Conservation (phyloP, 2,797 vertebrate species). For the Florisuga fusca region DNA sequence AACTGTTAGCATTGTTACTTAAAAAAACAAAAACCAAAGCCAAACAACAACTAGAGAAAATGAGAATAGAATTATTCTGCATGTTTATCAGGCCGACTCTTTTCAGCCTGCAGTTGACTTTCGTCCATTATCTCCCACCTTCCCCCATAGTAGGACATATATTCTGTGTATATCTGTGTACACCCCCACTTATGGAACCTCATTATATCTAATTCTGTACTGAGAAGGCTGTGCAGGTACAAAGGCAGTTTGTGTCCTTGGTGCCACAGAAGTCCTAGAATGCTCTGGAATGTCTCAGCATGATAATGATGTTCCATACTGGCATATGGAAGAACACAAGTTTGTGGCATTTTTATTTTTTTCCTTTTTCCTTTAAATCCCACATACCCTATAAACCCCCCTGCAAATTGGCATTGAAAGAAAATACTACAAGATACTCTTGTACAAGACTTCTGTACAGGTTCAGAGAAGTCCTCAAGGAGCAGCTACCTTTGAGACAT, state of each 20-base stretch:
- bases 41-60: not conserved
- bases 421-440: too few relatives aligned
- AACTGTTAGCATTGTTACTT: not conserved
- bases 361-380: not conserved
- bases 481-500: not conserved
- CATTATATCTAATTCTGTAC: not conserved
- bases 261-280: not conserved
- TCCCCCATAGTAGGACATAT: not conserved
- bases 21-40: not conserved
- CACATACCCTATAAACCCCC: not conserved
- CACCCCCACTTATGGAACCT: not conserved
- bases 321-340: rapidly evolving
- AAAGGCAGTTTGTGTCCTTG: not conserved
- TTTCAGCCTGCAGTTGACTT: not conserved
- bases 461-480: not conserved
- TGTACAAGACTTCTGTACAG: not conserved
- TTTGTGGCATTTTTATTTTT: not conserved
- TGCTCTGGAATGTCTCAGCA: not conserved
- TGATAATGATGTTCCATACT: too few relatives aligned
- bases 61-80: not conserved
- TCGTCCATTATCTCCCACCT: not conserved
- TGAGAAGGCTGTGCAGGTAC: not conserved
- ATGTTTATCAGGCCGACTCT: not conserved
- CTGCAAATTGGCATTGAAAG: not conserved
- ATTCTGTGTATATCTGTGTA: not conserved